Percentiles rank a stretch among this genome's conserved stretches.
These are phyloP conservation scores for Limnephilus auricula DNA, from an alignment of 2,888 invertebrate species.

Conservation along the genomic window DNA sequence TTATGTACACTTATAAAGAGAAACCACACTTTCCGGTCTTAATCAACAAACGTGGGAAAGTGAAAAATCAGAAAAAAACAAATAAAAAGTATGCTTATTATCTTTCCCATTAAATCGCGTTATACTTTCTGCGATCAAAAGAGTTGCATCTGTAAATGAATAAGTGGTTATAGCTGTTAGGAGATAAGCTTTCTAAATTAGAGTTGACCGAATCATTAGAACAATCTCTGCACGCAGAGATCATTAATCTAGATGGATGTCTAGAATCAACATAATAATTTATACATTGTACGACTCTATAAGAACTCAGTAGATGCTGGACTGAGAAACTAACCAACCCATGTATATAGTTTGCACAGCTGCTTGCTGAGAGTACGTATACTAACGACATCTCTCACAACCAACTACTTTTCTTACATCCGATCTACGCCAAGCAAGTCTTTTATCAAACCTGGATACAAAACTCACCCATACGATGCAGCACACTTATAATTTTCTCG, in stretches of 20 bases:
- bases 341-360: not conserved
- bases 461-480: not conserved
- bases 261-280: not conserved
- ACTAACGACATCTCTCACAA: constrained; percentile 19
- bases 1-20: not conserved
- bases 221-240: not conserved
- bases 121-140: not conserved
- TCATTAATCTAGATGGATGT: constrained; percentile 56
- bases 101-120: not conserved
- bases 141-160: not conserved
- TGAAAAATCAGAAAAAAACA: not conserved
- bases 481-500: not conserved
- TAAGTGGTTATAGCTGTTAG: not conserved
- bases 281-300: not conserved
- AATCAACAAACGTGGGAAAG: not conserved
- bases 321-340: not conserved
- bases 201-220: constrained; percentile 3
- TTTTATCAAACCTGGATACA: not conserved
- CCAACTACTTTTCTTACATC: constrained; percentile 34
- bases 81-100: not conserved
- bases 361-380: not conserved
- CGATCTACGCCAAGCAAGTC: constrained; percentile 13
- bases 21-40: not conserved
- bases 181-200: constrained; percentile 9
- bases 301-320: not conserved